phyloP scores from a whole-genome alignment of 2,113 vertebrate genomes.

The Prolemur simus region DNA sequence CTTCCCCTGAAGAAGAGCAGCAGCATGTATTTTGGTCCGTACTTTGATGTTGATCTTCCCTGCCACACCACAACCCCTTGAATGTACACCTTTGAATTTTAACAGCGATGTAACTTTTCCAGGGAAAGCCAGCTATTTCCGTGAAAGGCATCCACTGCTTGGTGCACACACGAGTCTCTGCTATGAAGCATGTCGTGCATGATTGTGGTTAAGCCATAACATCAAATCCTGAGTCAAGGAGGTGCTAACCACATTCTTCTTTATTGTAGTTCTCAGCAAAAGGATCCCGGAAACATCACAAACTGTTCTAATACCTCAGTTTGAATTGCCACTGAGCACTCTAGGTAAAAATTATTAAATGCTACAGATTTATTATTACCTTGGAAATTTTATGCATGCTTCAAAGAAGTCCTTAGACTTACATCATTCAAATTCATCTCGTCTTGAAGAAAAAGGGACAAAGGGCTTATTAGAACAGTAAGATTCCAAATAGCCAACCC shows the following conservation, averaged over 20 bases:
- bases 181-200: not conserved
- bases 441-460: not conserved
- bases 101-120: not conserved
- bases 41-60: not conserved
- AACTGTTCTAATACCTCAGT: constrained; percentile 59
- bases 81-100: not conserved
- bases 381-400: not conserved
- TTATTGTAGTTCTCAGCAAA: constrained; percentile 62
- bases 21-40: not conserved
- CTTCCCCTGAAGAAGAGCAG: not conserved
- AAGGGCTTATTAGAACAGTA: not conserved
- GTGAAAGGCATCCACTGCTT: not conserved
- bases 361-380: not conserved
- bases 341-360: constrained; percentile 57
- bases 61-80: not conserved
- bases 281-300: not conserved
- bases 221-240: not conserved
- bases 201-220: not conserved
- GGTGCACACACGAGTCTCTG: not conserved
- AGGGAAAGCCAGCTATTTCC: not conserved
- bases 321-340: constrained; percentile 66
- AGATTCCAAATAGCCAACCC: not conserved
- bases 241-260: constrained; percentile 43
- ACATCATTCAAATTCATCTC: not conserved
- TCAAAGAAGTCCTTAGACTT: not conserved